Conservation (phyloP, 2,113 vertebrate genomes). For the Puffinus mauretanicus region DNA sequence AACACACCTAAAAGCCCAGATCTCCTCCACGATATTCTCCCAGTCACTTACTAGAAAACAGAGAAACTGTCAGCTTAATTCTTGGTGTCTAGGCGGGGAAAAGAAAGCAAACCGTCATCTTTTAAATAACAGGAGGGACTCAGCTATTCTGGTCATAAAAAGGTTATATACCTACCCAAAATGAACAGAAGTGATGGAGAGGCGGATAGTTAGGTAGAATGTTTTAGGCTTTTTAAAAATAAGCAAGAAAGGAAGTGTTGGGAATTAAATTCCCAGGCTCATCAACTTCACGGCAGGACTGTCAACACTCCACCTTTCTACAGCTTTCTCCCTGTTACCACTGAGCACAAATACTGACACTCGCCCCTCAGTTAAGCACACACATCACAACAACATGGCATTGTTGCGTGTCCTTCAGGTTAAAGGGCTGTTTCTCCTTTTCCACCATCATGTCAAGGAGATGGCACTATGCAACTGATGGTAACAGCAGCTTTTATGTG, state of each 20-base stretch:
- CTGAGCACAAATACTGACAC: background rate
- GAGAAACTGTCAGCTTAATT: background rate
- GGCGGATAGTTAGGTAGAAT: background rate
- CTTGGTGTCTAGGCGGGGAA: background rate
- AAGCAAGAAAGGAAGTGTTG: background rate
- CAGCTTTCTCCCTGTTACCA: background rate
- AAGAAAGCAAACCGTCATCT: background rate
- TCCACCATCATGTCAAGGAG: background rate
- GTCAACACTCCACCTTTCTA: background rate
- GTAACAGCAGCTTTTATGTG: background rate
- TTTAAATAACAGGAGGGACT: background rate
- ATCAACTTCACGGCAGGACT: background rate
- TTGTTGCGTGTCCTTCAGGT: rapidly evolving
- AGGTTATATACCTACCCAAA: background rate
- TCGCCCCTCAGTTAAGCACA: background rate
- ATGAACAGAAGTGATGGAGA: background rate
- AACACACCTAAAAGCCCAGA: background rate
- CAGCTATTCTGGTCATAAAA: background rate
- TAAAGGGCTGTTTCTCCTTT: background rate
- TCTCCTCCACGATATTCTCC: background rate
- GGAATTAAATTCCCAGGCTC: background rate
- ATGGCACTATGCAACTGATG: background rate
- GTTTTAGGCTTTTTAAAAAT: background rate
- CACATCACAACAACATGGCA: background rate
- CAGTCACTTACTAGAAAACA: background rate